Percentiles rank a stretch among this genome's conserved stretches.
Evolutionary conservation across 2,888 invertebrate genomes (phyloP).

Genomic region (Stegophylla sp.): DNA sequence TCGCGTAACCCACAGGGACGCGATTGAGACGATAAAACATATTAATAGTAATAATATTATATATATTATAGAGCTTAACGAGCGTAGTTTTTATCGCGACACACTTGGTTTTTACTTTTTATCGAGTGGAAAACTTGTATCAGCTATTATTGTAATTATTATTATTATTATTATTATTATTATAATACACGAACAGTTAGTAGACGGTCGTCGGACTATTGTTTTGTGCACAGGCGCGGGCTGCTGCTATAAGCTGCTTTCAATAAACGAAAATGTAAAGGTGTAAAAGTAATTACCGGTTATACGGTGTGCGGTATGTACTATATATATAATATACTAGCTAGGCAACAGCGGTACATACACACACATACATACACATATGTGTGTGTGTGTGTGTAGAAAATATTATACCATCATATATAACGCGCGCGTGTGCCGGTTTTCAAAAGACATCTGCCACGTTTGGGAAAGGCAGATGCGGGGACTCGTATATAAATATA

Average conservation of each 20-base stretch:
- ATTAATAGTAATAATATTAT: conserved; percentile 10
- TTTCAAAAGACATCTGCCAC: conserved; percentile 54
- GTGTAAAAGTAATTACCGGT: conserved; percentile 52
- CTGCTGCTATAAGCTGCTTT: background rate
- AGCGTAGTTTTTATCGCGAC: background rate
- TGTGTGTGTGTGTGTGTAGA: background rate
- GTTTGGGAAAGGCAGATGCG: conserved; percentile 52
- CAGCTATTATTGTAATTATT: no score
- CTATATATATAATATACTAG: background rate
- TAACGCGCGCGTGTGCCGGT: conserved; percentile 50
- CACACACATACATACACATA: background rate
- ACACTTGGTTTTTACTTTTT: background rate
- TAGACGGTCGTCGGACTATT: background rate
- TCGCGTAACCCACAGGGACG: conserved; percentile 22
- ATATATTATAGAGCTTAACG: background rate
- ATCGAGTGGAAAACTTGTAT: no score
- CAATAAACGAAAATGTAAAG: conserved; percentile 25
- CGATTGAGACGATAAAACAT: conserved; percentile 1
- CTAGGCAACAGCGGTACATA: background rate
- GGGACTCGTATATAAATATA: conserved; percentile 9
- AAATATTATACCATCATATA: conserved; percentile 34
- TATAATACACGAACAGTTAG: background rate
- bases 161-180: no score
- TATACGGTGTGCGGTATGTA: conserved; percentile 19
- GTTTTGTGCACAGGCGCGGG: background rate